phyloP scores from a whole-genome alignment of 2,113 vertebrate species.

The Heterotilapia buettikoferi region DNA sequence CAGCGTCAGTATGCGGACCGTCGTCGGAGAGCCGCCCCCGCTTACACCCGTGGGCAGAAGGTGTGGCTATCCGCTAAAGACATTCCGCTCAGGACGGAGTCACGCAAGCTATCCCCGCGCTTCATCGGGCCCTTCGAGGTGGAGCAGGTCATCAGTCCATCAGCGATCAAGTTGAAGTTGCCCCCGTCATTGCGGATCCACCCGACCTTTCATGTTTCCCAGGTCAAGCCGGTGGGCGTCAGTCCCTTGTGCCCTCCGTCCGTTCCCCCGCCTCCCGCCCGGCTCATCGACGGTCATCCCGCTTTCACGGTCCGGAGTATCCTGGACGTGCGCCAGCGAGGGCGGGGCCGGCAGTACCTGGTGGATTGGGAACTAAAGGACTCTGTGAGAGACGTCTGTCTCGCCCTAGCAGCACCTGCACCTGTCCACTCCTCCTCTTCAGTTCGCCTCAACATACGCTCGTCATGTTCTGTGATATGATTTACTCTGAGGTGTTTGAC shows the following conservation, averaged over 20 bases:
- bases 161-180: neutral
- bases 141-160: neutral
- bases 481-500: no score
- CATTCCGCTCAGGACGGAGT: neutral
- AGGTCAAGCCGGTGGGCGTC: neutral
- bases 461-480: no score
- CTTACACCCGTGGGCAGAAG: neutral
- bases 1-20: neutral
- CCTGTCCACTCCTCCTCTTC: no score
- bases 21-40: accelerated
- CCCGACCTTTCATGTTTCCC: neutral
- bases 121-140: neutral
- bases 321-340: neutral
- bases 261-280: accelerated
- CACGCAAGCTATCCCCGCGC: neutral
- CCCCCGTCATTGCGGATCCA: neutral
- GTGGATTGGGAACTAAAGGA: no score
- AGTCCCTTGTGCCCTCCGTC: neutral
- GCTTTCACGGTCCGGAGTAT: neutral
- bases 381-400: no score
- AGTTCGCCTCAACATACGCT: no score
- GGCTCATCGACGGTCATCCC: neutral
- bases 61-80: neutral
- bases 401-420: no score
- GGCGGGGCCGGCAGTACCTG: neutral